Evolutionary conservation across 2,113 vertebrate species (phyloP).

Genomic region (Sturnira hondurensis): DNA sequence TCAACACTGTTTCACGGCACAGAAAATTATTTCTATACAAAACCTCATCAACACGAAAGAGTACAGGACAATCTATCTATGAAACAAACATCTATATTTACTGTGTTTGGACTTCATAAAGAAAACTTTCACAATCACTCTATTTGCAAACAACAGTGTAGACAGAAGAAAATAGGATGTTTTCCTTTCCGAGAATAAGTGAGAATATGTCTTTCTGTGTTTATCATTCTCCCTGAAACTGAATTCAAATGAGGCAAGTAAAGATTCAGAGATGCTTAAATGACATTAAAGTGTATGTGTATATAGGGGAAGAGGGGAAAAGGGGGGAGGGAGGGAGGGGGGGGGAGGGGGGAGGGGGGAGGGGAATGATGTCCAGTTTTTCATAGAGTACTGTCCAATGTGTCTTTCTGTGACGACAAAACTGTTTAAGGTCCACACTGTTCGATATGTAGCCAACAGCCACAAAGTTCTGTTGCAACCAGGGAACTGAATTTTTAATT

Average conservation of each 20-base stretch:
- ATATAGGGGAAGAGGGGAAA: rapidly evolving
- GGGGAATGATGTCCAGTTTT: neutral
- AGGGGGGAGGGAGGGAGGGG: too few relatives aligned
- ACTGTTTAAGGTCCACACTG: neutral
- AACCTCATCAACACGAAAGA: neutral
- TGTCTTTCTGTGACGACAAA: neutral
- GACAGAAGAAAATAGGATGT: neutral
- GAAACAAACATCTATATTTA: neutral
- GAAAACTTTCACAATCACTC: neutral
- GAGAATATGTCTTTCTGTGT: neutral
- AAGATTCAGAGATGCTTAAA: neutral
- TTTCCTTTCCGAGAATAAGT: neutral
- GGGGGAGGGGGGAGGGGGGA: rapidly evolving
- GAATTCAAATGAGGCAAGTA: neutral
- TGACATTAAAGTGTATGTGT: neutral
- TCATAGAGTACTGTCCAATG: neutral
- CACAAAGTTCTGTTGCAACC: neutral
- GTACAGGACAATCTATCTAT: neutral
- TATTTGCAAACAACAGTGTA: neutral
- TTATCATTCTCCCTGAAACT: neutral
- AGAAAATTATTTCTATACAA: neutral
- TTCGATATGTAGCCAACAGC: neutral
- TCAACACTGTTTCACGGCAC: neutral
- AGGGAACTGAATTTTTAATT: neutral
- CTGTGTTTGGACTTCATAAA: neutral